phyloP scores from a whole-genome alignment of 2,888 invertebrate species.

The Epistrophe eligans region DNA sequence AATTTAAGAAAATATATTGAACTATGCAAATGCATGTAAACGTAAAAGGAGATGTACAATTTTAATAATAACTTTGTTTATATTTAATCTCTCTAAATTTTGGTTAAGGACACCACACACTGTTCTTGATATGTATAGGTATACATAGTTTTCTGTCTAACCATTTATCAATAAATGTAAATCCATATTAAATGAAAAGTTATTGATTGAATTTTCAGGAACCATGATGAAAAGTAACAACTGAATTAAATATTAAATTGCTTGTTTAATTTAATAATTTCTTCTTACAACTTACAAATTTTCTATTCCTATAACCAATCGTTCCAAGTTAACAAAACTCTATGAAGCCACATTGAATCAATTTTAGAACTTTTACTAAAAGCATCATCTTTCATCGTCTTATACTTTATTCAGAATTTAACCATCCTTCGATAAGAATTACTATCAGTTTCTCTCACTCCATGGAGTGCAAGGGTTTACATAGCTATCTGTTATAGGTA shows the following conservation, averaged over 20 bases:
- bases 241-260: background rate
- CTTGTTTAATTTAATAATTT: background rate
- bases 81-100: too few species aligned
- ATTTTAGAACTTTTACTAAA: constrained; percentile 36
- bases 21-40: too few species aligned
- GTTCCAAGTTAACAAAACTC: background rate
- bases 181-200: too few species aligned
- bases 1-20: too few species aligned
- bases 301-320: background rate
- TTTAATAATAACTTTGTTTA: too few species aligned
- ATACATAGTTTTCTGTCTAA: too few species aligned
- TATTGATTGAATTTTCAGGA: too few species aligned
- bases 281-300: background rate
- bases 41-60: too few species aligned
- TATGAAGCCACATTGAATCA: constrained; percentile 25
- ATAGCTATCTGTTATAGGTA: background rate
- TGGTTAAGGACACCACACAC: too few species aligned
- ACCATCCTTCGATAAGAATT: constrained; percentile 42
- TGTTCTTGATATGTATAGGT: too few species aligned
- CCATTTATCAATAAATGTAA: too few species aligned
- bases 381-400: constrained; percentile 33
- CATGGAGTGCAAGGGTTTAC: background rate
- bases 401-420: constrained; percentile 43
- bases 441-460: constrained; percentile 46
- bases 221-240: too few species aligned